Evolutionary conservation across 1,140 invertebrate genomes (phyloP), one percentile per base, ranked within the genome.

Genomic region (Drosophila triauraria): DNA sequence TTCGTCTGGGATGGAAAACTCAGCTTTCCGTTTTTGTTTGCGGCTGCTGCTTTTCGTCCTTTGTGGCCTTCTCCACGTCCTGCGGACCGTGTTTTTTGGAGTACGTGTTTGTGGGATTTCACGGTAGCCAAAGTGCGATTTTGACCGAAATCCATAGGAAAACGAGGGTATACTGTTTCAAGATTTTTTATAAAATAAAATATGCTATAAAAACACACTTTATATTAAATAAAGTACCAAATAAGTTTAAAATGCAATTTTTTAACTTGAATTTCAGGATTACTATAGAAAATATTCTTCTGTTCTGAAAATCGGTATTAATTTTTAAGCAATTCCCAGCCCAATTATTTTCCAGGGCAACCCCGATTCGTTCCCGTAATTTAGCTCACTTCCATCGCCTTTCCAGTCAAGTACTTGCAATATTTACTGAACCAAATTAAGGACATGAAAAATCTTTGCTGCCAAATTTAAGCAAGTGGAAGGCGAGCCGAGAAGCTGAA

Each of bases 381-480:
- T 70, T 32, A n/a, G 12, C n/a, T 40, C 47, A n/a, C 44, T 40
- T 30, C 27, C 7, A 2, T 12, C 15, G 53, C 17, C 12, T 38
- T 46, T 12, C 30, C 51, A 42, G 12, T n/a, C 35, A 15, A 70
- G 23, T 40, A 50, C 27, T 70, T 50, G 23, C 23, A 35, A 59
- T 23, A 72, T 51, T 58, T 74, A 50, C 54, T 72, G 56, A 72
- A 42, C 70, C 46, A 74, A 74, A 74, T 72, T 71, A 72, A 51
- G 69, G 53, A 42, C 54, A 70, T 48, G 51, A 72, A 71, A 70
- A 72, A 50, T 71, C 42, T 25, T 51, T 50, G 56, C 43, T 61
- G 68, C 44, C 51, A 50, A 60, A 32, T 72, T 71, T 32, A 25
- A 56, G 25, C 53, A 56, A 47, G 64, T 10, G 23, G 42, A 51